Conservation (phyloP, 2,113 vertebrate genomes). For the Microcebus ravelobensis region DNA sequence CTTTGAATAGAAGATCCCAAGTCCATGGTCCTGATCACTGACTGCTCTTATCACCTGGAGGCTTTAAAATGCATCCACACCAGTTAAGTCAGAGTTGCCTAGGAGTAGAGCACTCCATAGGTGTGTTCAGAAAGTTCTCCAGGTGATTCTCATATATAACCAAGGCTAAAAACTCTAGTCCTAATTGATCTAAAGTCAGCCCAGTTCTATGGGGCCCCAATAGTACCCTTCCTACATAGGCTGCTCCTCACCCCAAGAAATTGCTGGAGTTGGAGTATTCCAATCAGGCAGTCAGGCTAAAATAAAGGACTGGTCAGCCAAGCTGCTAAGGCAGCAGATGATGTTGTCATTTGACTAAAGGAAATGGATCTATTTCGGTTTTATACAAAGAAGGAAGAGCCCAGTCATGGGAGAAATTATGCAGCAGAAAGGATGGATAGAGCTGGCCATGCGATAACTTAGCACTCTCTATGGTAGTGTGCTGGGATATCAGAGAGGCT, state of each 20-base stretch:
- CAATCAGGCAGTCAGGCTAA: background rate
- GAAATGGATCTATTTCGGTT: constrained; percentile 32
- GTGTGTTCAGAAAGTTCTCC: background rate
- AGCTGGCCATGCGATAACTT: background rate
- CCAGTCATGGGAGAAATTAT: background rate
- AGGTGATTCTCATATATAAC: background rate
- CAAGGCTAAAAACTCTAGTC: background rate
- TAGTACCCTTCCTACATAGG: background rate
- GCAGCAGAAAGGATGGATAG: background rate
- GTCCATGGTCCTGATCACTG: background rate
- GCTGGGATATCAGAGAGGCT: background rate
- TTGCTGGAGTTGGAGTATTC: background rate
- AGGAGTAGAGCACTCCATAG: rapidly evolving
- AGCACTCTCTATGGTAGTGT: background rate
- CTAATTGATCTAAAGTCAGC: background rate
- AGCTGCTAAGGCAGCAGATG: constrained; percentile 7
- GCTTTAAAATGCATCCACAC: background rate
- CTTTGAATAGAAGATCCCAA: background rate
- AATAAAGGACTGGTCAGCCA: constrained; percentile 22
- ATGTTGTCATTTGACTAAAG: constrained; percentile 10
- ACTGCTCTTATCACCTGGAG: background rate
- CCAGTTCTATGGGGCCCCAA: background rate
- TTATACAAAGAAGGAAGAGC: constrained; percentile 15
- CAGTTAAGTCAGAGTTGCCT: background rate
- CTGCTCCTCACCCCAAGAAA: background rate